A percentile compares a stretch with the other conserved stretches of the same genome.
Evolutionary conservation across 2,113 vertebrate species (phyloP).

Genomic region (Peromyscus californicus): DNA sequence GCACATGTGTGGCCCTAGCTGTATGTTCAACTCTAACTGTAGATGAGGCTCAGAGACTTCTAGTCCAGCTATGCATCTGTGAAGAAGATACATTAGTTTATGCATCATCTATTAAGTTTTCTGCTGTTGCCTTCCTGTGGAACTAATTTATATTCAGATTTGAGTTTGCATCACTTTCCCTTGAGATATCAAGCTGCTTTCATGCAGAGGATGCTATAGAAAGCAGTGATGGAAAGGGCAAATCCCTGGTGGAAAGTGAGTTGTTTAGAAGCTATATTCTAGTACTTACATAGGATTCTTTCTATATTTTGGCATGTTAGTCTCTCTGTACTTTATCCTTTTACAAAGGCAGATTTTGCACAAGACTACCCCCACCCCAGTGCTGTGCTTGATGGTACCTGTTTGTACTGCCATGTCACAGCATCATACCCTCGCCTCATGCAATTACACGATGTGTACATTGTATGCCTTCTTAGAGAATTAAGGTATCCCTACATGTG

Average conservation of each 20-base stretch:
- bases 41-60: neutral
- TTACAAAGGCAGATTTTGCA: neutral
- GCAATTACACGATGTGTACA: neutral
- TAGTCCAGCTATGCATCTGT: neutral
- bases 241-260: neutral
- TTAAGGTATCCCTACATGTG: neutral
- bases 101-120: neutral
- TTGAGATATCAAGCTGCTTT: neutral
- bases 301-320: neutral
- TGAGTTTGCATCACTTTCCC: neutral
- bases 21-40: neutral
- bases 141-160: neutral
- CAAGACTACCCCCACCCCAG: neutral
- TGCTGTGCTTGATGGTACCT: neutral
- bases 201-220: neutral
- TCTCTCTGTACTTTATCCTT: neutral
- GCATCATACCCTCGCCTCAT: neutral
- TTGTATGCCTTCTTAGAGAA: constrained; percentile 35
- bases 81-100: neutral
- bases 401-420: neutral
- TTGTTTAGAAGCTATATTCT: neutral
- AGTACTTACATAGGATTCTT: neutral
- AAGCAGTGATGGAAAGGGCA: neutral
- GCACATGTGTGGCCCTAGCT: neutral
- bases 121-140: neutral